Evolutionary conservation across 2,113 vertebrate species (phyloP), one percentile per base, ranked within the genome.

Genomic region (Platycercus adscitus): DNA sequence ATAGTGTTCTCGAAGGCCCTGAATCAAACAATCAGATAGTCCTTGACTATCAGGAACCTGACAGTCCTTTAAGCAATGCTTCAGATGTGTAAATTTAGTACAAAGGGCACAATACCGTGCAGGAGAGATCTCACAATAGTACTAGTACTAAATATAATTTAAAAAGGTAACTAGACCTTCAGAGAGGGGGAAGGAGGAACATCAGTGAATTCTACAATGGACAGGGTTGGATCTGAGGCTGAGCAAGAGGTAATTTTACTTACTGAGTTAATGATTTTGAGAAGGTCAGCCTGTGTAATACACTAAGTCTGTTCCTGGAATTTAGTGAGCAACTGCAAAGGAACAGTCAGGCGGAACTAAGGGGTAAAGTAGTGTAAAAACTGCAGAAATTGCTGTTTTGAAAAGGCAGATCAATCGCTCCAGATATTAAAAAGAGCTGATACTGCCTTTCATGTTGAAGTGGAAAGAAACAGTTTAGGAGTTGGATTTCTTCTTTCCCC

Each of bases 181-280:
- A 63, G 19, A 76, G 49, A 81, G 5, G 60, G 86, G 49, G 91
- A 86, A 81, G 5, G 60, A 88, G 49, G 91, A 86, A 73, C 7
- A 56, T 23, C 26, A 68, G 47, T 52, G 88, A 65, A 70, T 79
- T 94, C 47, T 19, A 64, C 39, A 83, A 31, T 15, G 13, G 76
- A 53, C 13, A 55, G 43, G 41, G 21, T 2, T 92, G 65, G 37
- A 86, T 81, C 29, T 70, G 33, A 81, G 35, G 50, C 28, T 39
- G 56, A 73, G 60, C n/a, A 88, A 58, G 13, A 66, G 80, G 21
- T 41, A 61, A 73, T 94, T 86, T 93, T 96, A 47, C 88, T 94
- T 78, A 76, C 17, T 69, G 50, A 91, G 50, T 37, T 95, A 89
- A 80, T 84, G 69, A 84, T 93, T 94, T 92, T 94, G 58, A 89